Evolutionary conservation across 1,140 invertebrate genomes (phyloP), one percentile per base, ranked within the genome.

Genomic region (Phocides pigmalion): DNA sequence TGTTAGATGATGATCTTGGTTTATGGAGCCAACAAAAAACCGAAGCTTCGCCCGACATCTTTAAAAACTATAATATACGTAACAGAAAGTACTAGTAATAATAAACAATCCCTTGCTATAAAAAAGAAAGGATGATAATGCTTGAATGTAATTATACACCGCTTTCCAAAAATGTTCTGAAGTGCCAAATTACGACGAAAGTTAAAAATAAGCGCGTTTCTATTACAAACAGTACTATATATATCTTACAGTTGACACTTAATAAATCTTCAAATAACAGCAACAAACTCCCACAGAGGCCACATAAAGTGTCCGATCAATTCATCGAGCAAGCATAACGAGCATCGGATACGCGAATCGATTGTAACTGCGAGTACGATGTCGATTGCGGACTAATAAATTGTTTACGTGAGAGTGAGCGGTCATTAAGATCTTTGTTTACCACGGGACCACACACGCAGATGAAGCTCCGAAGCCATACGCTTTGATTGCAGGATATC

Each of bases 401-500:
- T 77, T 82, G 78, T 85, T 84, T 81, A 87, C 78, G 68, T 84
- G 81, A 74, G 54, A 76, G 66, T 70, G 64, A 70, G 70, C 70
- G 72, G 73, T 73, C 81, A 82, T 87, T 88, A 86, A 87, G 81
- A 89, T 78, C 70, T 82, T 84, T 84, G 83, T 87, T 88, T 90
- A 87, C 79, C 64, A 70, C 67, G 72, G 68, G 84, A 90, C 85
- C 85, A 88, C 87, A 90, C 87, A 81, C 81, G 76, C 69, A 76
- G 56, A n/a, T n/a, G n/a, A 79, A 80, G 81, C 62, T 58, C 66
- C 50, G 79, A 87, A 87, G 85, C 84, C 84, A 76, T 89, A 85
- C 78, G 62, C 81, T 81, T 87, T 88, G 79, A 89, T 85, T 85
- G 84, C 87, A 86, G 87, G 87, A 89, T 88, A 89, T 87, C 81